Conservation (phyloP, 2,113 vertebrate genomes). For the Rattus rattus region DNA sequence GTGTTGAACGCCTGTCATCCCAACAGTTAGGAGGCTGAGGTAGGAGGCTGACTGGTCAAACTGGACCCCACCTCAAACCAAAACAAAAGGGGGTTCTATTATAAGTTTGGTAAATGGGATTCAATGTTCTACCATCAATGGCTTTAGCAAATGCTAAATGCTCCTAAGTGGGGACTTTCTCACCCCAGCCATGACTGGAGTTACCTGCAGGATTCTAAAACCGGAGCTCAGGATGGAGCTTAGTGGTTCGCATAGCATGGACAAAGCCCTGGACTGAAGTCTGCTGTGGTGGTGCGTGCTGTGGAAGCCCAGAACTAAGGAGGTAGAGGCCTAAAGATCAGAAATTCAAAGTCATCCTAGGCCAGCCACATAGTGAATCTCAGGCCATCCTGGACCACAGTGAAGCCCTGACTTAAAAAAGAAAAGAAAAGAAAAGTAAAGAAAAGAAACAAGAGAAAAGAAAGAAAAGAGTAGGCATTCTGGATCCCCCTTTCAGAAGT, state of each 20-base stretch:
- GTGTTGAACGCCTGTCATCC: neutral
- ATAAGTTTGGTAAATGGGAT: slow-evolving; percentile 26
- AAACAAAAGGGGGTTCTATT: neutral
- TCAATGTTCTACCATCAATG: slow-evolving; percentile 2
- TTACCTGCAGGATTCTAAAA: neutral
- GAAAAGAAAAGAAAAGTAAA: neutral
- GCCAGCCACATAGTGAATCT: neutral
- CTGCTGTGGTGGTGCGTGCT: no score
- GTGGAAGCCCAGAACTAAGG: no score
- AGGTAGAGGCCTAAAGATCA: neutral
- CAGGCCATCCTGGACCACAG: neutral
- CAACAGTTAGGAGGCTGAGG: neutral
- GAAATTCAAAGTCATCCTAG: neutral
- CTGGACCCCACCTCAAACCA: neutral
- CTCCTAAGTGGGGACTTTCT: neutral
- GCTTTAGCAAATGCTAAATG: neutral
- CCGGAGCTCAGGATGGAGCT: no score
- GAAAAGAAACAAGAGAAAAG: neutral
- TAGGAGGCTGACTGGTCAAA: neutral
- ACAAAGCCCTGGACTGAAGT: no score
- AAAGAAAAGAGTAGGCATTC: neutral
- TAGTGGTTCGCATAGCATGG: neutral
- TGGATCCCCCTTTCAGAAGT: neutral
- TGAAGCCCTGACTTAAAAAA: neutral
- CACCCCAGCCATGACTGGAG: neutral